Percentiles rank a stretch among this genome's conserved stretches.
phyloP scores from a whole-genome alignment of 2,113 vertebrate species.

The Maccullochella peelii region DNA sequence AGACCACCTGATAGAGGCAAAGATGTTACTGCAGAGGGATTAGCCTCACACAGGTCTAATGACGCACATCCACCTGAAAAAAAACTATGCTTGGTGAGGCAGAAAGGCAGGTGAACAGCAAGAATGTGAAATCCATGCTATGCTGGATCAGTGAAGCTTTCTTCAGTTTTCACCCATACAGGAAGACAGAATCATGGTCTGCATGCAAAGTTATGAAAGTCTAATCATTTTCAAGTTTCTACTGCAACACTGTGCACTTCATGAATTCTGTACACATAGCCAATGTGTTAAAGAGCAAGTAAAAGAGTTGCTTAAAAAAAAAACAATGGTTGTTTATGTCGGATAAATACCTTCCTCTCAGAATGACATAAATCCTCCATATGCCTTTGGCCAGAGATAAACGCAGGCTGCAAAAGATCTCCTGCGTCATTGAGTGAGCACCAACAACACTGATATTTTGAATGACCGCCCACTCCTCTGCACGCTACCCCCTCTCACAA shows the following conservation, averaged over 20 bases:
- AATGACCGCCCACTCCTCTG: slow-evolving; percentile 30
- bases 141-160: slow-evolving; percentile 27
- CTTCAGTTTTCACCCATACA: neutral
- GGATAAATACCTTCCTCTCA: slow-evolving; percentile 20
- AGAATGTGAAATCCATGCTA: slow-evolving; percentile 36
- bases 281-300: neutral
- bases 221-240: neutral
- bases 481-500: neutral
- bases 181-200: neutral
- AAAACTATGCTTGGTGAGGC: slow-evolving; percentile 30
- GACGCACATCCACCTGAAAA: slow-evolving; percentile 68
- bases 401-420: slow-evolving; percentile 27
- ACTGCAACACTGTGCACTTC: neutral
- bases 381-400: slow-evolving; percentile 31
- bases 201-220: neutral
- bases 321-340: neutral
- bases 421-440: slow-evolving; percentile 52
- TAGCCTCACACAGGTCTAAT: slow-evolving; percentile 53
- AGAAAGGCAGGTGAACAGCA: slow-evolving; percentile 57
- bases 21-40: slow-evolving; percentile 50
- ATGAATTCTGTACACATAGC: neutral
- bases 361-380: slow-evolving; percentile 38
- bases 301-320: neutral
- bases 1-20: slow-evolving; percentile 35
- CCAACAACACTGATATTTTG: slow-evolving; percentile 14